Conservation (phyloP, 92 coral and sea anemone species). For the Epizoanthus stellaris region DNA sequence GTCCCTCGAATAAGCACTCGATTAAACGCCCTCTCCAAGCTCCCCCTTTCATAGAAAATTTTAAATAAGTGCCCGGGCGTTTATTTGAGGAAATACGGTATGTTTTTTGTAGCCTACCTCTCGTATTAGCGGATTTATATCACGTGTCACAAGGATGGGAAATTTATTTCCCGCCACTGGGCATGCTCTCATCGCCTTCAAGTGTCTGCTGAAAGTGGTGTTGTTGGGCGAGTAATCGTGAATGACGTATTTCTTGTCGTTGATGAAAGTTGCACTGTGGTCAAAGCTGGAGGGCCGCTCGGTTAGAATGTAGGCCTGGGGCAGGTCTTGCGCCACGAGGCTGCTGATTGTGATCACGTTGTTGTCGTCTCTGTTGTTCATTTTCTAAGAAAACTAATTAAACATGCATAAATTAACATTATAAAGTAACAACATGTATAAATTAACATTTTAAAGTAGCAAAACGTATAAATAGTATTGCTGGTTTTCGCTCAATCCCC, state of each 20-base stretch:
- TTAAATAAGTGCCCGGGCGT: too few species aligned
- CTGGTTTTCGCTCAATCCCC: too few species aligned
- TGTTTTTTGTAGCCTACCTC: slow-evolving; percentile 38
- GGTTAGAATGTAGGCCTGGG: slow-evolving; percentile 75
- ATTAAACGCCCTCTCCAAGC: too few species aligned
- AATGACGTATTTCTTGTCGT: slow-evolving; percentile 71
- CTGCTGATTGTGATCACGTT: slow-evolving; percentile 76
- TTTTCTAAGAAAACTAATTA: not conserved
- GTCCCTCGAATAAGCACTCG: too few species aligned
- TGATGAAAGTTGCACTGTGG: slow-evolving; percentile 67
- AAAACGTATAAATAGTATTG: too few species aligned
- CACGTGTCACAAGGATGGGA: slow-evolving; percentile 70
- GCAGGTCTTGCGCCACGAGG: slow-evolving; percentile 71
- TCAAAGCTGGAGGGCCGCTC: slow-evolving; percentile 79
- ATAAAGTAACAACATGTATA: too few species aligned
- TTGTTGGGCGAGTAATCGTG: slow-evolving; percentile 69
- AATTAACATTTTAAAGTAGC: too few species aligned
- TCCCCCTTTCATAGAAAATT: too few species aligned
- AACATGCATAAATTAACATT: too few species aligned
- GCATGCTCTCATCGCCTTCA: slow-evolving; percentile 79
- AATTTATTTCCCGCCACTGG: slow-evolving; percentile 81
- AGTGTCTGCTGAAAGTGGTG: slow-evolving; percentile 63
- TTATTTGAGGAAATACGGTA: not conserved
- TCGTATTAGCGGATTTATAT: slow-evolving; percentile 65
- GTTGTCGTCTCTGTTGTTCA: slow-evolving; percentile 31